phyloP scores from a whole-genome alignment of 2,113 vertebrate genomes.

The Cephalophus harveyi region DNA sequence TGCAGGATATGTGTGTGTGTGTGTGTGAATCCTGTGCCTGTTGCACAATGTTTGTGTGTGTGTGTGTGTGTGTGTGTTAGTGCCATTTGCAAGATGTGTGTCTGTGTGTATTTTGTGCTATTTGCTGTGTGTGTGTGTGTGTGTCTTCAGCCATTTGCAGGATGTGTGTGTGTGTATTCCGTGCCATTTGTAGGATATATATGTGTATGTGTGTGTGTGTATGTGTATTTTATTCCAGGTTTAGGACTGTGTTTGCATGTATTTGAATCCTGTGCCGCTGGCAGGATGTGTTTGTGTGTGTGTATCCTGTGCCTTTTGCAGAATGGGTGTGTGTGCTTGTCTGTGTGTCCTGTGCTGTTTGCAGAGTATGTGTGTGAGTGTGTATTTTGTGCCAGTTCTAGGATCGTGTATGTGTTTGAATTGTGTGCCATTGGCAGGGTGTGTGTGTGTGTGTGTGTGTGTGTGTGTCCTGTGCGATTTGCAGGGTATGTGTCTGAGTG shows the following conservation, averaged over 20 bases:
- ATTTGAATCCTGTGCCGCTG: rapidly evolving
- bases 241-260: background rate
- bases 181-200: background rate
- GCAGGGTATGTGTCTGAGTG: too few relatives aligned
- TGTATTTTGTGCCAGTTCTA: background rate
- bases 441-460: background rate
- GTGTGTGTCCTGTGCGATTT: too few relatives aligned
- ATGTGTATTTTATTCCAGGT: background rate
- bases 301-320: too few relatives aligned
- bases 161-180: background rate
- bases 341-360: too few relatives aligned
- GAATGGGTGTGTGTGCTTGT: too few relatives aligned
- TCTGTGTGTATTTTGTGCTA: background rate
- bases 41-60: background rate
- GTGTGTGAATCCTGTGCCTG: background rate
- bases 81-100: background rate
- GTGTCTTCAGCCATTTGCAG: background rate
- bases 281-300: too few relatives aligned
- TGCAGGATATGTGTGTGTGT: background rate
- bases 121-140: background rate
- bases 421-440: background rate
- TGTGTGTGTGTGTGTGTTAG: background rate
- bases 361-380: too few relatives aligned
- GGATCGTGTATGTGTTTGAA: background rate
- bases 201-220: background rate